Conservation (phyloP, 2,113 vertebrate species). For the Chionomys nivalis region DNA sequence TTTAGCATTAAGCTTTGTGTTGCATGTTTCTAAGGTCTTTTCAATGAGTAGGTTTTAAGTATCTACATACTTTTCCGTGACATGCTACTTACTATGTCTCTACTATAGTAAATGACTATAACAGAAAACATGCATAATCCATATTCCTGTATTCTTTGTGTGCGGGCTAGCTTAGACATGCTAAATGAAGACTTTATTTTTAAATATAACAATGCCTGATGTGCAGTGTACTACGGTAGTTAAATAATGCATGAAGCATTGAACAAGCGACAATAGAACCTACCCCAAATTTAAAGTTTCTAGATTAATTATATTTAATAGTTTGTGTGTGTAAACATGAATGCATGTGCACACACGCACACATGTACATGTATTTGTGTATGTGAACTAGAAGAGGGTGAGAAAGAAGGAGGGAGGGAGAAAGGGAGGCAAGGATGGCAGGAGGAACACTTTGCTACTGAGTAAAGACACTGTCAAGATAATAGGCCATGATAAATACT, state of each 20-base stretch:
- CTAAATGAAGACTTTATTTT: not conserved
- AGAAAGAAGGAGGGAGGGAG: not conserved
- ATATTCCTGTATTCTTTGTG: not conserved
- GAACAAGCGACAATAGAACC: not conserved
- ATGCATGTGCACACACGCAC: too few relatives aligned
- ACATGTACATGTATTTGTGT: not conserved
- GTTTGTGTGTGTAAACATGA: too few relatives aligned
- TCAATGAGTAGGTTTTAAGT: not conserved
- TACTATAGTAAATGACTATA: not conserved
- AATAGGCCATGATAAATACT: not conserved
- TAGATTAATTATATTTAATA: not conserved
- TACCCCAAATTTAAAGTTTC: constrained; percentile 1
- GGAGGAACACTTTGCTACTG: not conserved
- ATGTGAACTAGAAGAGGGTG: not conserved
- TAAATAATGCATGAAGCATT: not conserved
- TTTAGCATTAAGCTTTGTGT: not conserved
- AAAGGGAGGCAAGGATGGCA: not conserved
- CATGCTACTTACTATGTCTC: not conserved
- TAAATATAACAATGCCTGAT: constrained; percentile 17
- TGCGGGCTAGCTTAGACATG: not conserved
- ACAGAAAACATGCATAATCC: not conserved
- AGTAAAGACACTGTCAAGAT: not conserved
- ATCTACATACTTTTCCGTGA: not conserved
- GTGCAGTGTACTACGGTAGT: not conserved
- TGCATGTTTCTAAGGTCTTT: not conserved